Conservation (phyloP, 2,888 invertebrate genomes). For the Eudemis profundana region DNA sequence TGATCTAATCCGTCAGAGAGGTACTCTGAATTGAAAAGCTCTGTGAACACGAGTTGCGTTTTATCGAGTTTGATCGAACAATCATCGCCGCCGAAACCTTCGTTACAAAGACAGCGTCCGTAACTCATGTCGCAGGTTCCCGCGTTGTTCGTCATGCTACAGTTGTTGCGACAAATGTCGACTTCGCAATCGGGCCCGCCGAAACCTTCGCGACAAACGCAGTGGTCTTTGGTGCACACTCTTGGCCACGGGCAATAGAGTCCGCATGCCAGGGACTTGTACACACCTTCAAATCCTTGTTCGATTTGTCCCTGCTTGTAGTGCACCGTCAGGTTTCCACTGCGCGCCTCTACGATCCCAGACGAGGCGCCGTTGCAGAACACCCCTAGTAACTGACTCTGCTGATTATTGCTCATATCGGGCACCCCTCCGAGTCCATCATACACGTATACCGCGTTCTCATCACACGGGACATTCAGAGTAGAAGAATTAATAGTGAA, state of each 20-base stretch:
- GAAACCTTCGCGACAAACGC: slow-evolving; percentile 90
- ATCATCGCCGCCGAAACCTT: slow-evolving; percentile 91
- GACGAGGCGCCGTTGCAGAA: slow-evolving; percentile 93
- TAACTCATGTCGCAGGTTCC: slow-evolving; percentile 92
- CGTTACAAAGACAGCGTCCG: slow-evolving; percentile 91
- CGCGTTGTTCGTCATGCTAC: slow-evolving; percentile 87
- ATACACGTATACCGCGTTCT: slow-evolving; percentile 96
- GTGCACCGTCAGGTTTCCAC: slow-evolving; percentile 94
- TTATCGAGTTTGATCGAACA: slow-evolving; percentile 88
- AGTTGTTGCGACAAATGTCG: slow-evolving; percentile 93
- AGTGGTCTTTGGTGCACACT: slow-evolving; percentile 89
- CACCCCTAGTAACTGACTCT: slow-evolving; percentile 93
- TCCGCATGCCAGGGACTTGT: slow-evolving; percentile 91
- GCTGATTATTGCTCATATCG: slow-evolving; percentile 90
- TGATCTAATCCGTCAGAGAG: slow-evolving; percentile 91
- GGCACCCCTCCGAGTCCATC: slow-evolving; percentile 96
- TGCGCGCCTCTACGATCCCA: slow-evolving; percentile 91
- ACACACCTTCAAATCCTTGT: slow-evolving; percentile 96
- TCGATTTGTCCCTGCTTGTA: slow-evolving; percentile 92
- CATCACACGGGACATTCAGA: slow-evolving; percentile 92
- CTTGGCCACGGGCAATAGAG: slow-evolving; percentile 89
- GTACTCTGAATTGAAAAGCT: slow-evolving; percentile 92
- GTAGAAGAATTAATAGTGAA: slow-evolving; percentile 88
- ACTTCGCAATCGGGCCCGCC: slow-evolving; percentile 91
- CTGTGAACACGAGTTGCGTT: slow-evolving; percentile 90